Evolutionary conservation across 2,797 vertebrate species (phyloP).

Genomic region (Leptodactylus fallax): DNA sequence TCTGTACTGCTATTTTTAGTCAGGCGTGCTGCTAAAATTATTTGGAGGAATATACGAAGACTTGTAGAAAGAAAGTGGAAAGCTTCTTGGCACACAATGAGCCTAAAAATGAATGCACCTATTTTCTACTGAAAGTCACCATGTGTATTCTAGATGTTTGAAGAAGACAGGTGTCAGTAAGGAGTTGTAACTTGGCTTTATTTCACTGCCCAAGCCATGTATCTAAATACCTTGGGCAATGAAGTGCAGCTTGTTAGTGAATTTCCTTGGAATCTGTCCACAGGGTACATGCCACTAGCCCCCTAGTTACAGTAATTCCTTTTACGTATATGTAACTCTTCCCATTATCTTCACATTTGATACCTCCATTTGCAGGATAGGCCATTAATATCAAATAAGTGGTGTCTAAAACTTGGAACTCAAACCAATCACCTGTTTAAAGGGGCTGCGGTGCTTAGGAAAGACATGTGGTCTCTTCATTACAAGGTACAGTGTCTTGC

Average conservation of each 20-base stretch:
- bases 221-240: background rate
- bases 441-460: too few species aligned
- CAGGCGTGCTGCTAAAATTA: background rate
- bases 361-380: too few species aligned
- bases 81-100: background rate
- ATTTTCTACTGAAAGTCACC: background rate
- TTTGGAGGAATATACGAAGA: background rate
- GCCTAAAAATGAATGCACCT: background rate
- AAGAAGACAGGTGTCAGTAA: background rate
- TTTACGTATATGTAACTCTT: too few species aligned
- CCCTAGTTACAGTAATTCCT: too few species aligned
- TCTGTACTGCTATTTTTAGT: slow-evolving; percentile 13
- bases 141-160: background rate
- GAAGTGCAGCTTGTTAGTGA: background rate
- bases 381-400: too few species aligned
- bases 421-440: too few species aligned
- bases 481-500: too few species aligned
- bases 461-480: too few species aligned
- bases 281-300: too few species aligned
- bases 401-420: too few species aligned
- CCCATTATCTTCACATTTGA: too few species aligned
- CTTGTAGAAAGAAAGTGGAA: background rate
- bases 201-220: background rate
- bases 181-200: background rate
- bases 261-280: background rate